These are phyloP conservation scores for Eira barbara DNA, from an alignment of 2,113 vertebrate genomes.

Conservation along the genomic window DNA sequence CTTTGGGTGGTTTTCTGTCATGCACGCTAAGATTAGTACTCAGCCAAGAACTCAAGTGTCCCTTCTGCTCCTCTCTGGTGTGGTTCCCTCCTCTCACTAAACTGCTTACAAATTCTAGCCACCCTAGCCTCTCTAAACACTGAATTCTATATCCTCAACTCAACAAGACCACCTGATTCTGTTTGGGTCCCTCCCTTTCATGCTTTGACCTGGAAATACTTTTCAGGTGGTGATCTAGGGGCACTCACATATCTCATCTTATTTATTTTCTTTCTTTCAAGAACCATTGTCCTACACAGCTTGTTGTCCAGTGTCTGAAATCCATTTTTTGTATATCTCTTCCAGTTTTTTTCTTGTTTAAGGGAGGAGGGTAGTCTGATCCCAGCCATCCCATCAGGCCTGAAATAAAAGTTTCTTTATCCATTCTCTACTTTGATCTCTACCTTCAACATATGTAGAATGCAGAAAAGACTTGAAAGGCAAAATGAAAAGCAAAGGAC, in stretches of 20 bases:
- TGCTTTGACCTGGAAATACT: neutral
- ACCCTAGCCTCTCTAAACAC: neutral
- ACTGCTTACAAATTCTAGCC: neutral
- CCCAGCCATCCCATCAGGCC: neutral
- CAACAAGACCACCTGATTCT: neutral
- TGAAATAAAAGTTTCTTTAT: neutral
- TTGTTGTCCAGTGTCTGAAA: neutral
- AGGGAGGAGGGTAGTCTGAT: neutral
- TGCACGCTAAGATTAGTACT: neutral
- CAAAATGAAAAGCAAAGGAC: neutral
- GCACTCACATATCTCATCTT: neutral
- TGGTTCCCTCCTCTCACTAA: neutral
- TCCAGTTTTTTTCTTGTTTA: neutral
- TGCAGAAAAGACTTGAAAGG: neutral
- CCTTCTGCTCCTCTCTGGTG: neutral
- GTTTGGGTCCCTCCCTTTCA: neutral
- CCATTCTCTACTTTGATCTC: neutral
- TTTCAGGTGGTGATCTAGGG: neutral
- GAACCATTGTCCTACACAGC: neutral
- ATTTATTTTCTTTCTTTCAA: neutral
- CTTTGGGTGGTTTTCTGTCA: neutral
- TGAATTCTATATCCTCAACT: neutral
- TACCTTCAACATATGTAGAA: neutral
- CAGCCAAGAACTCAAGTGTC: neutral
- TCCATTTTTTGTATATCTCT: neutral